These are phyloP conservation scores for Mya arenaria DNA, from an alignment of 1,140 invertebrate species.

Conservation along the genomic window DNA sequence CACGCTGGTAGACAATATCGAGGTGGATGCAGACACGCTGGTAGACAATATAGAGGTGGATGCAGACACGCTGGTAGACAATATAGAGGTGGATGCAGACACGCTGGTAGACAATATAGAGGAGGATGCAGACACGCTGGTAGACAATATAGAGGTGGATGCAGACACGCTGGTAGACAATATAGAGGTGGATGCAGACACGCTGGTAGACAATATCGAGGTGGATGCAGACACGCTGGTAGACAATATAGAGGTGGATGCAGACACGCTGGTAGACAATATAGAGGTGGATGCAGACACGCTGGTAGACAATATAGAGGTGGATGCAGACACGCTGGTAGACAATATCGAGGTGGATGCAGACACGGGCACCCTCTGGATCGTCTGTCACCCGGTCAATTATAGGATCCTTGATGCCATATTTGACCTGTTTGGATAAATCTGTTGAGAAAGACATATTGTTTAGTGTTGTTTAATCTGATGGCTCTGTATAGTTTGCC, in stretches of 20 bases:
- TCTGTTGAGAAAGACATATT: too few species aligned
- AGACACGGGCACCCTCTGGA: conserved; percentile 17
- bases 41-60: too few species aligned
- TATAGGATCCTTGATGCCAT: conserved; percentile 14
- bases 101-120: too few species aligned
- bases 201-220: conserved; percentile 25
- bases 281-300: conserved; percentile 23
- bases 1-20: too few species aligned
- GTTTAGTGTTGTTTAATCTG: too few species aligned
- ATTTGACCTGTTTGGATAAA: background rate
- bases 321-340: background rate
- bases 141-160: too few species aligned
- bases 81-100: too few species aligned
- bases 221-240: conserved; percentile 1
- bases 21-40: too few species aligned
- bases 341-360: conserved; percentile 33
- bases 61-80: too few species aligned
- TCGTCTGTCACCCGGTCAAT: conserved; percentile 14
- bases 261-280: conserved; percentile 9
- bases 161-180: too few species aligned
- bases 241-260: conserved; percentile 34
- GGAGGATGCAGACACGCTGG: too few species aligned
- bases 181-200: background rate
- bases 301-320: conserved; percentile 15
- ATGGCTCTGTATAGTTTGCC: too few species aligned